These are phyloP conservation scores for Epizoanthus scotinus DNA, from an alignment of 92 coral and sea anemone genomes.

Conservation along the genomic window DNA sequence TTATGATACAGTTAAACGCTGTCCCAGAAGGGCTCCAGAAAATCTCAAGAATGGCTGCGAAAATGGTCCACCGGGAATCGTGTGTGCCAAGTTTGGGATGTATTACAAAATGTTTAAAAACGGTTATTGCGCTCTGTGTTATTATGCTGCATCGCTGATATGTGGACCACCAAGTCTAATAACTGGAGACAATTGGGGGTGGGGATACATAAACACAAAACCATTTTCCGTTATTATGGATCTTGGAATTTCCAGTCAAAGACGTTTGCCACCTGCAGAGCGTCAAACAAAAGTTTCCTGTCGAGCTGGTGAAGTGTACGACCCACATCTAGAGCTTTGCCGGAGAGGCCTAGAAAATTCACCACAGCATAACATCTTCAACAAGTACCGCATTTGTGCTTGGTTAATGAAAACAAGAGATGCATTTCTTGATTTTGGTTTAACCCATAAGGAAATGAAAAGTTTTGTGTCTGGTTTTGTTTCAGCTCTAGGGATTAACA, in stretches of 20 bases:
- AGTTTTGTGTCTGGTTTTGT: background rate
- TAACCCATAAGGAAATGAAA: background rate
- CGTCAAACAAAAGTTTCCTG: background rate
- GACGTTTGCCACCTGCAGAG: too few relatives aligned
- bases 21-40: too few relatives aligned
- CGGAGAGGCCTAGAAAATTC: background rate
- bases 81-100: too few relatives aligned
- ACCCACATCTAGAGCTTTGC: background rate
- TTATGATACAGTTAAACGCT: too few relatives aligned
- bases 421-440: background rate
- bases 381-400: constrained; percentile 2
- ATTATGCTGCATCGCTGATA: background rate
- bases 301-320: background rate
- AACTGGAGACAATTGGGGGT: too few relatives aligned
- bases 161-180: background rate
- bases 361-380: background rate
- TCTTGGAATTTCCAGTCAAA: background rate
- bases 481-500: background rate
- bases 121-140: background rate
- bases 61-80: too few relatives aligned
- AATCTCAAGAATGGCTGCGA: too few relatives aligned
- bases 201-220: background rate
- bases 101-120: too few relatives aligned
- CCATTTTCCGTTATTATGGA: constrained; percentile 7
- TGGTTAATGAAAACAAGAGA: background rate